A percentile compares a stretch with the other conserved stretches of the same genome.
phyloP scores from a whole-genome alignment of 2,797 vertebrate species.

The Phrynocephalus vlangalii region DNA sequence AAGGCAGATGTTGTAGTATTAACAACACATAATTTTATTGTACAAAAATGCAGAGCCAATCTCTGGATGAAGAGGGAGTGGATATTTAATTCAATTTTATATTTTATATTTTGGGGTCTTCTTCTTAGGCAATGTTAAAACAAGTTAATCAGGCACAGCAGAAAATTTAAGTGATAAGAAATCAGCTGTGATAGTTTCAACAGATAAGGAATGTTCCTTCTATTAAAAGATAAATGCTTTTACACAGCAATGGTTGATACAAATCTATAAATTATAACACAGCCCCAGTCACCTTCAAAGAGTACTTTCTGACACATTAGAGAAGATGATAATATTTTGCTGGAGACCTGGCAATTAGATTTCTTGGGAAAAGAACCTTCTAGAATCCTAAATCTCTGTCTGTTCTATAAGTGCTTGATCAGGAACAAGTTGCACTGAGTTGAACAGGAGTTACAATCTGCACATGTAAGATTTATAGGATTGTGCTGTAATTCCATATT shows the following conservation, averaged over 20 bases:
- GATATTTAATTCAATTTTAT: not conserved
- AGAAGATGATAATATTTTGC: not conserved
- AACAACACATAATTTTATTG: not conserved
- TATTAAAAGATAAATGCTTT: constrained; percentile 36
- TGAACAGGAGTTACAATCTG: not conserved
- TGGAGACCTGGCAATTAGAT: not conserved
- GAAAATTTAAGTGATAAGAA: not conserved
- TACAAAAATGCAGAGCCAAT: not conserved
- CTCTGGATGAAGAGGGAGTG: not conserved
- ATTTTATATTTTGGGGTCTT: not conserved
- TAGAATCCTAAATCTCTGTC: not conserved
- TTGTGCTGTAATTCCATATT: not conserved
- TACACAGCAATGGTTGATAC: not conserved
- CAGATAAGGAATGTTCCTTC: constrained; percentile 11
- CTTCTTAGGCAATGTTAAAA: not conserved
- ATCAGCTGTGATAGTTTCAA: constrained; percentile 5
- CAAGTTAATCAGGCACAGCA: constrained; percentile 23
- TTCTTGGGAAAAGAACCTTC: not conserved
- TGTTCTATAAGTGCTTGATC: not conserved
- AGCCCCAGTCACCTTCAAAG: not conserved
- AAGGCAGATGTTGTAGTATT: not conserved
- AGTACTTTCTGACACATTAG: not conserved
- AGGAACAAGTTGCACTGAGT: not conserved
- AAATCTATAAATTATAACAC: constrained; percentile 13
- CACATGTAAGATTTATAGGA: not conserved